Base-by-base conservation (phyloP, 2,113 vertebrate genomes). In the Octodon degus region DNA sequence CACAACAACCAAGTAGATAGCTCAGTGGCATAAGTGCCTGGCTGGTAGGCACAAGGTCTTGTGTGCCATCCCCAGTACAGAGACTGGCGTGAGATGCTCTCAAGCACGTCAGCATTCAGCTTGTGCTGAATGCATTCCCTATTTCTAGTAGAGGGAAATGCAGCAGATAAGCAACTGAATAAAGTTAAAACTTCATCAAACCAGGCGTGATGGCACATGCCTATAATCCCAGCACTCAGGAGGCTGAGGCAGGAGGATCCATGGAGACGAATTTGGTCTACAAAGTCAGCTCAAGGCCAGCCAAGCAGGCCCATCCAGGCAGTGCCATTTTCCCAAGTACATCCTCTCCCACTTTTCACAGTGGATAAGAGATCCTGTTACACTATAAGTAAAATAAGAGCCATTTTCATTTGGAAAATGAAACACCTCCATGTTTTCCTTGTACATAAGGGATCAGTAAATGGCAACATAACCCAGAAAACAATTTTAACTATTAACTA, bases 401-500 rank as follows among this genome's bases (percentile, higher is more conserved):
- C 96, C 93, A 97, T 93, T 96, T 91, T 96, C 97, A 97, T 95
- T 87, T 94, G 34, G 62, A 95, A 72, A 14, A 16, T 14, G 14
- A 96, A 92, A 97, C 43, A 96, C 84, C 63, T 97, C 70, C 74
- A 70, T 67, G 83, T 97, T 93, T 89, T 79, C 72, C 77, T 89
- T 94, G 24, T 62, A 91, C 58, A 55, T 84, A 84, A 93, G 53
- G 40, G 95, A 96, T 96, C 95, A 94, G 74, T 88, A 97, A 97
- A 96, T 90, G 91, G 74, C 93, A 95, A 96, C 76, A 87, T 94
- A 97, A 95, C 94, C 94, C 95, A 95, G 88, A 17, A 27, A 93
- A 72, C 93, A 95, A 83, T 91, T 94, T 90, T 96, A 95, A 94
- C 58, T 97, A 62, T 89, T 97, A 96, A 94, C 92, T 83, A 96